Evolutionary conservation across 1,140 invertebrate genomes (phyloP), one percentile per base, ranked within the genome.

Genomic region (Pseudomyrmex dendroicus): DNA sequence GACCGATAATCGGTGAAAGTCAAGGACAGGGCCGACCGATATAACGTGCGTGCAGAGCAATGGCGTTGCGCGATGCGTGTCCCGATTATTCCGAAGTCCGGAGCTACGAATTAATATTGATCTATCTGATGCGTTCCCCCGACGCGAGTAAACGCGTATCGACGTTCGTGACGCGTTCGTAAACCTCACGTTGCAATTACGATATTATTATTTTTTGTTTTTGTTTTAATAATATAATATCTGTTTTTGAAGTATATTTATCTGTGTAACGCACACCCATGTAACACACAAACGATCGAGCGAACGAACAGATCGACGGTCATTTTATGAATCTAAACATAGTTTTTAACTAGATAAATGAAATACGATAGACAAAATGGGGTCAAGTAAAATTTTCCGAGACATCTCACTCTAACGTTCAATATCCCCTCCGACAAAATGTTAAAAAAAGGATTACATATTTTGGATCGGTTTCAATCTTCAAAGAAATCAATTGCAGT

Each of bases 11-110:
- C 22, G 52, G 78, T 78, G 83, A 88, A 88, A 88, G 83, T 88
- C 87, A 88, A 89, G 87, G 78, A 83, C 80, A 84, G 68, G 64
- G 20, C 44, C 83, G 72, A 13, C 46, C 77, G 76, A 84, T 64
- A 62, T 52, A 22, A 20, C 13, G 59, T 63, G 82, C 57, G 78
- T 72, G 17, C 59, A 17, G 25, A 35, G 35, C 35, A 35, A 35
- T 35, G 84, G 62, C 59, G 67, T 84, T 67, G 50, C 59, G 35
- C 57, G 72, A 82, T 57, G 52, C 22, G 50, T 70, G 57, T 61
- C 22, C 64, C 25, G 80, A 82, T 86, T 54, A 84, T 22, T 73
- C 8, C 46, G 54, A 3, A 13, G 59, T 56, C 56, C 50, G 44
- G 46, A 44, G 35, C 9, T 70, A 46, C 12, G 46, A 22, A 80